Evolutionary conservation across 2,113 vertebrate genomes (phyloP).

Genomic region (Lasiurus cinereus): DNA sequence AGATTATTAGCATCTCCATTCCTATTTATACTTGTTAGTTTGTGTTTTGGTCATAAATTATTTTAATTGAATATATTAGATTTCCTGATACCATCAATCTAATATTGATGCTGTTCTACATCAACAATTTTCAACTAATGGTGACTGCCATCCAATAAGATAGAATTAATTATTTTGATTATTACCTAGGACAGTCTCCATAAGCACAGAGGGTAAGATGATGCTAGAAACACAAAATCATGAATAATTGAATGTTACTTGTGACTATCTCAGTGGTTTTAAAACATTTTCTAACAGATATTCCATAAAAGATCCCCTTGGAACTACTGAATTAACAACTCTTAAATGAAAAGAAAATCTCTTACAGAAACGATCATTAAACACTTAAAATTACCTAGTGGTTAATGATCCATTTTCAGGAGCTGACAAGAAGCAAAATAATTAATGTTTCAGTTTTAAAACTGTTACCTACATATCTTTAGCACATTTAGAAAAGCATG

Average conservation of each 20-base stretch:
- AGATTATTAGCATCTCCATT: not conserved
- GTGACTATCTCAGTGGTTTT: not conserved
- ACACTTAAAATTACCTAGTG: conserved; percentile 56
- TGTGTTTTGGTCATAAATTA: conserved; percentile 28
- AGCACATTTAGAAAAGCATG: not conserved
- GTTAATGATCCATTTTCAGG: conserved; percentile 65
- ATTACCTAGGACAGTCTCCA: not conserved
- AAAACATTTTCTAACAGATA: not conserved
- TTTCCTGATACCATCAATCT: not conserved
- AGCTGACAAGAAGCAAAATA: conserved; percentile 63
- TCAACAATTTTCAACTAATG: conserved; percentile 27
- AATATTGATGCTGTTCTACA: conserved; percentile 25
- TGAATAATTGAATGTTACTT: conserved; percentile 5
- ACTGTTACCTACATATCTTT: conserved; percentile 55
- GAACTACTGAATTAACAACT: conserved; percentile 64
- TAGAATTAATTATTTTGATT: conserved; percentile 21
- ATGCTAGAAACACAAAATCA: not conserved
- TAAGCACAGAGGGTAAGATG: not conserved
- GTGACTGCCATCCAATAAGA: not conserved
- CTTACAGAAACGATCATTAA: conserved; percentile 57
- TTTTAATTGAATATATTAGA: conserved; percentile 22
- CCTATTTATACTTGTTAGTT: not conserved
- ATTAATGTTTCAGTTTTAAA: conserved; percentile 71
- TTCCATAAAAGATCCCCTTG: not conserved
- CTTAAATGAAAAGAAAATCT: not conserved